A percentile compares a stretch with the other conserved stretches of the same genome.
Evolutionary conservation across 2,888 invertebrate genomes (phyloP).

Genomic region (Conistra vaccinii): DNA sequence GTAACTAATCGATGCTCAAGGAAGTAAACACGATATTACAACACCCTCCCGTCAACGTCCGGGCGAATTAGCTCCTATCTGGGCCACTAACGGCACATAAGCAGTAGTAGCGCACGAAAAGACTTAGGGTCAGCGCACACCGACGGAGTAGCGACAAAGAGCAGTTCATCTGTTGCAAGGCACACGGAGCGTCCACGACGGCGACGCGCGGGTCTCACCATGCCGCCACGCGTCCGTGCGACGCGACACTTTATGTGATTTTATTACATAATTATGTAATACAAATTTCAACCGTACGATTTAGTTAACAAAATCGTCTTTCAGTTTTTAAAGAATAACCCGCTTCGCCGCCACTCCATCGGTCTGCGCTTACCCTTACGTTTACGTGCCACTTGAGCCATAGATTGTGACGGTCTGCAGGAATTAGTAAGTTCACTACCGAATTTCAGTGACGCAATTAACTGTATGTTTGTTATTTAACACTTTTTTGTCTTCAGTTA

Average conservation of each 20-base stretch:
- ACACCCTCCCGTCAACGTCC: conserved; percentile 76
- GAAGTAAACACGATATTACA: conserved; percentile 73
- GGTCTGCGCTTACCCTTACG: conserved; percentile 27
- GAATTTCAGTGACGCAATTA: conserved; percentile 52
- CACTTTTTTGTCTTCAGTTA: conserved; percentile 43
- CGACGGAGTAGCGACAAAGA: conserved; percentile 29
- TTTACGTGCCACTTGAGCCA: conserved; percentile 62
- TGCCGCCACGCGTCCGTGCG: neutral
- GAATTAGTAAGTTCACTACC: conserved; percentile 45
- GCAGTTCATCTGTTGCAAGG: conserved; percentile 63
- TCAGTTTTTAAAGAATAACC: neutral
- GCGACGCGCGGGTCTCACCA: neutral
- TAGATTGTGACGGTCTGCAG: conserved; percentile 53
- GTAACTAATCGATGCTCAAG: conserved; percentile 64
- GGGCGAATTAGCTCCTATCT: conserved; percentile 81
- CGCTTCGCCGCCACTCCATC: neutral
- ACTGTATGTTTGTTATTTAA: conserved; percentile 34
- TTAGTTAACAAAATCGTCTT: neutral
- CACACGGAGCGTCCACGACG: neutral
- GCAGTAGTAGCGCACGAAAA: conserved; percentile 80
- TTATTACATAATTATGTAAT: neutral
- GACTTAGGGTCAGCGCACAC: conserved; percentile 51
- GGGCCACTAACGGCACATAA: conserved; percentile 86
- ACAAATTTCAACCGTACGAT: neutral
- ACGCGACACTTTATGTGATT: neutral